Evolutionary conservation across 2,113 vertebrate species (phyloP), one percentile per base, ranked within the genome.

Genomic region (Leptocoma aspasia): DNA sequence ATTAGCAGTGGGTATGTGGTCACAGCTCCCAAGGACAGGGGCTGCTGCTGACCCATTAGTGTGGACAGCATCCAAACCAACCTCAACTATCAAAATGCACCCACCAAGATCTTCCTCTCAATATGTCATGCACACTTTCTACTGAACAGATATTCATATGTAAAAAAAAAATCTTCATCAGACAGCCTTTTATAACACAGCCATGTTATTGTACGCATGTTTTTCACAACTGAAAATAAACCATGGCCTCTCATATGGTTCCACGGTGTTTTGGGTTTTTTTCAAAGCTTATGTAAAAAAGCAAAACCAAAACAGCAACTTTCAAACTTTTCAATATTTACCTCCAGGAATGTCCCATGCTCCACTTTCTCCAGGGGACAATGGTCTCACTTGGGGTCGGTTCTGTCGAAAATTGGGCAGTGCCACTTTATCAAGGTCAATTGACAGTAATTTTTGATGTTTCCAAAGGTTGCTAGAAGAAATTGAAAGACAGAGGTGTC

Each of bases 301-400:
- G 27, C 33, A 66, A 77, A 90, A 37, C 5, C 7, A 70, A 57
- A 87, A 1, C 21, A 49, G 18, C 1, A 2, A 15, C 5, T 39
- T 37, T 21, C 23, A 63, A 15, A 52, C 12, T 41, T 82, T 70
- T 53, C 54, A 59, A 5, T 59, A 70, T 89, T 97, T 97, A 99
- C 99, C 99, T 99, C 99, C 99, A 73, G 99, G 99, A 92, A 99
- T 99, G 97, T 99, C 99, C 99, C 99, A 99, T 8, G 99, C 99
- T 33, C 99, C 98, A 15, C 99, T 99, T 97, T 99, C 99, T 90
- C 99, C 99, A 7, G 99, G 99, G 42, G 99, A 99, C 94, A 99
- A 83, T 9, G 99, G 99, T 83, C 99, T 98, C 94, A 99, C 99
- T 98, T 99, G 99, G 86, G 99, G 99, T 27, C 99, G 98, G 95